These are phyloP conservation scores for Callocephalon fimbriatum DNA, from an alignment of 2,113 vertebrate species.

Conservation along the genomic window DNA sequence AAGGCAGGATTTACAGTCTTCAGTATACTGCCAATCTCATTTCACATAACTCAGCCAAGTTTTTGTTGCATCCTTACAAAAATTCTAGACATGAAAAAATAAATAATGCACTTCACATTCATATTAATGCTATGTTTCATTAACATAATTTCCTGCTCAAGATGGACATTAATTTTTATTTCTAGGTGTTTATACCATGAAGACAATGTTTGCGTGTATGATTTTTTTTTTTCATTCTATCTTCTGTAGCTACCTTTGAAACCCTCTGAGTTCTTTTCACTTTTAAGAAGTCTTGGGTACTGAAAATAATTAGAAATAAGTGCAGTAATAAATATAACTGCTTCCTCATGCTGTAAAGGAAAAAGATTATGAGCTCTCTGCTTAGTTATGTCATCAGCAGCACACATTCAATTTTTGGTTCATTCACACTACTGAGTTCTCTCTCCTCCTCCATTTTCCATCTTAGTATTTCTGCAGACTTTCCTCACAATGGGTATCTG, in stretches of 20 bases:
- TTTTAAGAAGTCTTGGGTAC: neutral
- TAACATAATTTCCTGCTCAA: neutral
- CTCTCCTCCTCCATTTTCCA: neutral
- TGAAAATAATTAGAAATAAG: slow-evolving; percentile 2
- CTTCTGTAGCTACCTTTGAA: neutral
- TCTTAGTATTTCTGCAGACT: neutral
- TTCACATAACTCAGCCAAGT: neutral
- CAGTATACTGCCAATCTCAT: neutral
- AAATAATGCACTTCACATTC: neutral
- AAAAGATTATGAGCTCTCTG: neutral
- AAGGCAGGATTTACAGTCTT: slow-evolving; percentile 4
- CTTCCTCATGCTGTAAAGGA: neutral
- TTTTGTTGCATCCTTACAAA: neutral
- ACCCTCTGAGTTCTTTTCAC: neutral
- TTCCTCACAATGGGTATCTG: neutral
- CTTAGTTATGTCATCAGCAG: neutral
- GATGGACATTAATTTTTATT: neutral
- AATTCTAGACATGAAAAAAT: neutral
- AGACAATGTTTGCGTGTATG: neutral
- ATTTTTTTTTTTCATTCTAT: neutral
- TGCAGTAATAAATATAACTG: neutral
- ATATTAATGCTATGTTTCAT: neutral
- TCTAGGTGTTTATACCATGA: neutral
- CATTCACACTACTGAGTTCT: neutral
- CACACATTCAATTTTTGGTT: neutral